A percentile compares a stretch with the other conserved stretches of the same genome.
phyloP scores from a whole-genome alignment of 1,140 invertebrate genomes.

The Dinoponera quadriceps region DNA sequence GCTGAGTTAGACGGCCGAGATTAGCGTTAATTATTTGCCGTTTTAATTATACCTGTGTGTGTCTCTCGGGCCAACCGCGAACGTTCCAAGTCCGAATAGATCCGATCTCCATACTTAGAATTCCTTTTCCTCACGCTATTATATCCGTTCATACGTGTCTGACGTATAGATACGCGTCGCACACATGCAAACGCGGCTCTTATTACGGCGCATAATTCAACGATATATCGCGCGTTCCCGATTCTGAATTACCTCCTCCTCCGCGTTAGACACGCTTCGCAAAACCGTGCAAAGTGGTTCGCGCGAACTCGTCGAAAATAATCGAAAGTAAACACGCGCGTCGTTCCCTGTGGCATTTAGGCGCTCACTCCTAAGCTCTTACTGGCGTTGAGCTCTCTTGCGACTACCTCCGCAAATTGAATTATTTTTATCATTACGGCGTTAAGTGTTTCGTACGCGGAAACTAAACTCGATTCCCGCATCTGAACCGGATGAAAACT shows the following conservation, averaged over 20 bases:
- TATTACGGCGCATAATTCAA: slow-evolving; percentile 45
- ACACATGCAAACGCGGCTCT: background rate
- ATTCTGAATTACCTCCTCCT: background rate
- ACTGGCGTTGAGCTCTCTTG: background rate
- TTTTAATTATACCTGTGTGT: background rate
- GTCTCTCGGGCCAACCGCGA: no score
- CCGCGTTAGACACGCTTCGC: background rate
- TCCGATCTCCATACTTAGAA: slow-evolving; percentile 6
- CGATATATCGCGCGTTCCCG: background rate
- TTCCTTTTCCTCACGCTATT: slow-evolving; percentile 43
- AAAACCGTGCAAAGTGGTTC: no score
- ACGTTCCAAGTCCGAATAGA: no score
- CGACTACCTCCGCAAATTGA: background rate
- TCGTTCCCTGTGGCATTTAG: no score
- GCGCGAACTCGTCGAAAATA: background rate
- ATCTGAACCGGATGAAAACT: no score
- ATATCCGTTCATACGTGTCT: slow-evolving; percentile 23
- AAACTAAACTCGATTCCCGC: no score
- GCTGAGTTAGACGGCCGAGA: background rate
- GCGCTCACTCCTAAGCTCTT: background rate
- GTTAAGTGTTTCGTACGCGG: background rate
- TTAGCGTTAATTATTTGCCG: background rate
- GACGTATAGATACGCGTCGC: slow-evolving; percentile 32
- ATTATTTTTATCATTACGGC: background rate
- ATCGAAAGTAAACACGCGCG: background rate